Evolutionary conservation across 2,113 vertebrate genomes (phyloP), one percentile per base, ranked within the genome.

Genomic region (Salvelinus namaycush): DNA sequence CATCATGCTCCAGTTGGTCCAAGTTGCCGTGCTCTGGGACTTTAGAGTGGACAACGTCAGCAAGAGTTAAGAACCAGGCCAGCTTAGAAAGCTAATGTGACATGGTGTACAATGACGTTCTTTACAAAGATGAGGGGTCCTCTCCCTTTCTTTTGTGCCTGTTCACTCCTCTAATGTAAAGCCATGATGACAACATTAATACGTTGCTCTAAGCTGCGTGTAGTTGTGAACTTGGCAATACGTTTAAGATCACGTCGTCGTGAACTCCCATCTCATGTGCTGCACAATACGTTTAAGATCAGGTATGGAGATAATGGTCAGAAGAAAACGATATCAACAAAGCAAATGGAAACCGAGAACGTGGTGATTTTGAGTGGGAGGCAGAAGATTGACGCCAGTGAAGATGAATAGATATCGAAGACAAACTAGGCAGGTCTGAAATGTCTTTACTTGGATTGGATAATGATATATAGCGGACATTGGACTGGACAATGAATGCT

Each of bases 201-300:
- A 57, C 5, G 18, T 20, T 57, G 13, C 13, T 20, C 4, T 57
- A 73, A 74, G 74, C 49, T 77, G 18, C 62, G 2, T 44, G 34
- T 39, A 14, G 77, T 54, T 51, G 44, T 68, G 34, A 39, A 78
- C 51, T 68, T 39, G 34, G 24, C 77, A 16, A 34, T 5, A 14
- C 8, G 31, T 22, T 69, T 78, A 44, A 72, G 20, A 70, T 68
- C 44, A 51, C 73, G n/a, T 12, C 27, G 31, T 31, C 34, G 3
- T 44, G 39, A 44, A 9, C 39, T 11, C 34, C 9, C 24, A 11
- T 14, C 67, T 31, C 5, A 20, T 59, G 26, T 72, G 27, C 34
- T 60, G 9, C 22, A 54, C 26, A 72, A 14, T 12, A 57, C 5
- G 48, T 9, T 72, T 4, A 72, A 27, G 22, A 31, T 8, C 8